Conservation (phyloP, 2,888 invertebrate genomes). For the Nephrotoma flavescens region DNA sequence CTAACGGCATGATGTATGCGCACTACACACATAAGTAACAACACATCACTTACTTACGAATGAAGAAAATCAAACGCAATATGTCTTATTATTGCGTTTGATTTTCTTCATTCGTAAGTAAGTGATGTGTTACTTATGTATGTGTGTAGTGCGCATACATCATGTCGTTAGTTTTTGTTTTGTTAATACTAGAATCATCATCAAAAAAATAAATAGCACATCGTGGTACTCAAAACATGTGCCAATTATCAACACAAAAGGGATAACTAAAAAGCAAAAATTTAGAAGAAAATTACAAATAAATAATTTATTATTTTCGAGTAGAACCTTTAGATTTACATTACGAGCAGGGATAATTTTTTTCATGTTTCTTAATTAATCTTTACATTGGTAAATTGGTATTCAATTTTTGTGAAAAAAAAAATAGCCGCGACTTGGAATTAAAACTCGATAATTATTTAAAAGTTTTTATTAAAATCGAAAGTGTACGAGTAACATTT, state of each 20-base stretch:
- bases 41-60: background rate
- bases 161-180: no score
- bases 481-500: no score
- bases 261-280: background rate
- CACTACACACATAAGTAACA: background rate
- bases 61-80: background rate
- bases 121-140: no score
- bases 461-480: no score
- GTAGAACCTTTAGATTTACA: background rate
- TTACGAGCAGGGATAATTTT: background rate
- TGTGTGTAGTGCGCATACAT: no score
- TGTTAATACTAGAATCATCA: no score
- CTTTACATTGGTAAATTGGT: background rate
- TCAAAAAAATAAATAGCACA: background rate
- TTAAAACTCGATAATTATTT: no score
- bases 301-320: background rate
- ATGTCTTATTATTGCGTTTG: no score
- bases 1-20: background rate
- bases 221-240: background rate
- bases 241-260: background rate
- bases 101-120: no score
- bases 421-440: no score
- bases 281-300: background rate
- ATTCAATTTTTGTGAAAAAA: no score
- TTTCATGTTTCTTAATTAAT: background rate